Evolutionary conservation across 1,140 invertebrate genomes (phyloP).

Genomic region (Cotesia typhae): DNA sequence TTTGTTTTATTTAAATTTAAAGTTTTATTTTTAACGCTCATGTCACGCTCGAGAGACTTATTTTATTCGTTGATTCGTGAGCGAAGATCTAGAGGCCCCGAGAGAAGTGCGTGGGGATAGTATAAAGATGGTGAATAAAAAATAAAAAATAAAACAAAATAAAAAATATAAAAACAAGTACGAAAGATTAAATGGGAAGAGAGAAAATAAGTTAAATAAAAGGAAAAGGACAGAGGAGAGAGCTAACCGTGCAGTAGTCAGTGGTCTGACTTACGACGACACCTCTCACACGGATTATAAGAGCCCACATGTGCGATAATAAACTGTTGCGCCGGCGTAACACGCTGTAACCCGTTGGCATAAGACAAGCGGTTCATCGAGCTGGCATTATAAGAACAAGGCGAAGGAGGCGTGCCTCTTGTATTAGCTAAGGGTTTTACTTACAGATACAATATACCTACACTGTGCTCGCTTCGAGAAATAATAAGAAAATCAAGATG

Average conservation of each 20-base stretch:
- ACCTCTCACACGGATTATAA: slow-evolving; percentile 42
- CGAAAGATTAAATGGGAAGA: background rate
- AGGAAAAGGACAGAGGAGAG: background rate
- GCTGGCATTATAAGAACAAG: too few species aligned
- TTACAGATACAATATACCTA: too few species aligned
- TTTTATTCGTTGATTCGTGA: slow-evolving; percentile 31
- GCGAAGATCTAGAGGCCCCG: slow-evolving; percentile 13
- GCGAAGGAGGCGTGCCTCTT: too few species aligned
- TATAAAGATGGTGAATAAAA: slow-evolving; percentile 26
- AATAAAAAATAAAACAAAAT: background rate
- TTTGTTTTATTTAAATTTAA: slow-evolving; percentile 21
- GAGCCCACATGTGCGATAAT: slow-evolving; percentile 54
- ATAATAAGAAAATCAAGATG: too few species aligned
- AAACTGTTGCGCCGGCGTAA: slow-evolving; percentile 52
- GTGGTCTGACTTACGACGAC: slow-evolving; percentile 45
- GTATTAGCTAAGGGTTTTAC: too few species aligned
- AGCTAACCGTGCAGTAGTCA: slow-evolving; percentile 32
- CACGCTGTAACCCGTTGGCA: slow-evolving; percentile 41
- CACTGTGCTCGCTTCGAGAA: too few species aligned
- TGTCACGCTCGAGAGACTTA: slow-evolving; percentile 35
- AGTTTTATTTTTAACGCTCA: slow-evolving; percentile 14
- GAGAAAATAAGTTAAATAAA: slow-evolving; percentile 15
- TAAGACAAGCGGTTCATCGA: slow-evolving; percentile 27
- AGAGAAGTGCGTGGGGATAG: slow-evolving; percentile 20
- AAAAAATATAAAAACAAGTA: background rate